Base-by-base conservation (phyloP, 2,113 vertebrate species). In the Oreocharis arfaki region DNA sequence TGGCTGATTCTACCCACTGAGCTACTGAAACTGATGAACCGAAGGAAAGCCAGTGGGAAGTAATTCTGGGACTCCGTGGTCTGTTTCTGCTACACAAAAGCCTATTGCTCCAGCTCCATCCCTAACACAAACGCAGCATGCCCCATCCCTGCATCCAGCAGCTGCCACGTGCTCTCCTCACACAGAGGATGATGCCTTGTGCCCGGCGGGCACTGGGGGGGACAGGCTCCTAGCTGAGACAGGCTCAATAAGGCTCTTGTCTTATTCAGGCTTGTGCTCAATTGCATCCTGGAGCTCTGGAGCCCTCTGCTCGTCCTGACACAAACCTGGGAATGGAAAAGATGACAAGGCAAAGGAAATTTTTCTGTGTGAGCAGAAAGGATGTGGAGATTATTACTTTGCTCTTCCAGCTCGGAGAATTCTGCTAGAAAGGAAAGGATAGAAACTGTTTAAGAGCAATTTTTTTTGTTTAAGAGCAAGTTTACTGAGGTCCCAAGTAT, bases 171-270 rank as follows among this genome's bases (percentile, higher is more conserved):
- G 87, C 92, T 96, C 65, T 93, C 56, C 86, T 83, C 39, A 28
- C 84, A 53, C 86, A 83, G 81, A 68, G 75, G 84, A 69, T 5
- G 86, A 17, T 47, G 83, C 57, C 84, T 92, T 78, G 49, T 86
- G 61, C 75, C 81, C n/a, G 6, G 90, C 41, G 12, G 95, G 73
- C 16, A 15, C 28, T 1, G 70, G 26, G 39, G 50, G 55, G 55
- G 20, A 89, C 77, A 78, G 89, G 59, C 83, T 92, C 14, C 86
- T 65, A 3, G 57, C 89, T 94, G 83, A 65, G 87, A 50, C 68
- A 71, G 84, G 11, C 83, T 93, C 84, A 85, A 10, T 91, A 42
- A 77, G 82, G n/a, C 88, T 87, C 94, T 97, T 95, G 84, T 96
- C 79, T 89, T 41, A 75, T 33, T 89, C 67, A 84, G 79, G 47